Evolutionary conservation across 2,113 vertebrate species (phyloP).

Genomic region (Perca schrenkii): DNA sequence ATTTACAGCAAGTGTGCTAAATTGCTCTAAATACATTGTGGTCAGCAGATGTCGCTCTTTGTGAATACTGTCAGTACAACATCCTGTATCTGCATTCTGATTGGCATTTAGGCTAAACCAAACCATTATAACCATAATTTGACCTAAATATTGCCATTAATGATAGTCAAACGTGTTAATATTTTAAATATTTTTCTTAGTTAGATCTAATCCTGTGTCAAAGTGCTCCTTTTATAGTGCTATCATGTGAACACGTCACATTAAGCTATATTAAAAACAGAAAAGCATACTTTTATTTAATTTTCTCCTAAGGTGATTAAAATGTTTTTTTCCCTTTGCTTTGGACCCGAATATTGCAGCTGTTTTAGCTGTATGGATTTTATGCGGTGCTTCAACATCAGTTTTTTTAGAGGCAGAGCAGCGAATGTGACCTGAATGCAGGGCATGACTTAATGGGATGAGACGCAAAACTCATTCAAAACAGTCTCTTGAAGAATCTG

Average conservation of each 20-base stretch:
- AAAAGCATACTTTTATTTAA: not conserved
- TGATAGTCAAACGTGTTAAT: not conserved
- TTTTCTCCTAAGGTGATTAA: not conserved
- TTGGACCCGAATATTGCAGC: conserved; percentile 35
- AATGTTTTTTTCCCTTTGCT: not conserved
- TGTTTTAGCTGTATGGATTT: conserved; percentile 72
- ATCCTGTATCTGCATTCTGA: conserved; percentile 62
- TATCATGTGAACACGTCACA: not conserved
- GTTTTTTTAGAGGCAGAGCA: conserved; percentile 76
- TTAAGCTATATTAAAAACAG: not conserved
- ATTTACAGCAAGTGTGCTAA: conserved; percentile 37
- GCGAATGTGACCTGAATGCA: conserved; percentile 85
- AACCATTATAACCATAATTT: conserved; percentile 22
- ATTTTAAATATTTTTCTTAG: not conserved
- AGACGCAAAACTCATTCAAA: conserved; percentile 84
- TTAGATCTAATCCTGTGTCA: not conserved
- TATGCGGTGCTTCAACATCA: conserved; percentile 79
- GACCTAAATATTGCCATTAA: not conserved
- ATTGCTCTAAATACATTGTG: conserved; percentile 11
- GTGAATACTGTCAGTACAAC: conserved; percentile 61
- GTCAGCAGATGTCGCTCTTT: conserved; percentile 84
- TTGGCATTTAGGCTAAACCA: conserved; percentile 26
- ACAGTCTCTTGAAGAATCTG: conserved; percentile 75
- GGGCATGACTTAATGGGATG: conserved; percentile 81
- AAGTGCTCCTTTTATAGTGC: not conserved